These are phyloP conservation scores for Delia radicum DNA, from an alignment of 1,140 invertebrate genomes.

Conservation along the genomic window DNA sequence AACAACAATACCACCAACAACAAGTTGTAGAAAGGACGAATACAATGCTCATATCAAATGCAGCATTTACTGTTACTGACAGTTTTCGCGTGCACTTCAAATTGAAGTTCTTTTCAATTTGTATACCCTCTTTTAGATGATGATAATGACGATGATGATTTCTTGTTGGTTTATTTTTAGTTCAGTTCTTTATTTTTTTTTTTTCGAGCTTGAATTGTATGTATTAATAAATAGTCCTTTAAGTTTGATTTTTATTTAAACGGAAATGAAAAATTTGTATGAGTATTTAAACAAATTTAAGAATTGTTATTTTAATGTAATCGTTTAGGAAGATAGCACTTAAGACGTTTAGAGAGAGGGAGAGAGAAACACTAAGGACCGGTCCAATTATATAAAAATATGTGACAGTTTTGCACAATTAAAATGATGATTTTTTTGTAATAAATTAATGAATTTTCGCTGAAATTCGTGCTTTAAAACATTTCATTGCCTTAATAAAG, in stretches of 20 bases:
- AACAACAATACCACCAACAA: slow-evolving; percentile 11
- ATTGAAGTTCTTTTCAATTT: slow-evolving; percentile 27
- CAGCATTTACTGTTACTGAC: slow-evolving; percentile 26
- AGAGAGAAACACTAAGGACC: too few species aligned
- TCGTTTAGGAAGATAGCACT: too few species aligned
- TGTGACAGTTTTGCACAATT: too few species aligned
- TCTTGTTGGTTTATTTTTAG: background rate
- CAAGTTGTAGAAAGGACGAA: background rate
- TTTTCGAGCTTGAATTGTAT: background rate
- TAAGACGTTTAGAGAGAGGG: too few species aligned
- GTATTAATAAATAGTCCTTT: slow-evolving; percentile 1
- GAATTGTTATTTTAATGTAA: too few species aligned
- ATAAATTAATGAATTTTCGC: too few species aligned
- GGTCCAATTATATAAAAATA: too few species aligned
- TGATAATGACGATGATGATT: background rate
- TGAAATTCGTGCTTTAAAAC: too few species aligned
- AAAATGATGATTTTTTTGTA: too few species aligned
- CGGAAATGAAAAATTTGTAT: slow-evolving; percentile 12
- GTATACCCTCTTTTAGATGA: background rate
- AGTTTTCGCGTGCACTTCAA: slow-evolving; percentile 26
- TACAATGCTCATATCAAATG: slow-evolving; percentile 29
- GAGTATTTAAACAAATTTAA: background rate
- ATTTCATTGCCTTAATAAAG: too few species aligned
- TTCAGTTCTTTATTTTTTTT: background rate
- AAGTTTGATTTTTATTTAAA: slow-evolving; percentile 8